Evolutionary conservation across 2,888 invertebrate genomes (phyloP), one percentile per base, ranked within the genome.

Genomic region (Tortricodes alternella): DNA sequence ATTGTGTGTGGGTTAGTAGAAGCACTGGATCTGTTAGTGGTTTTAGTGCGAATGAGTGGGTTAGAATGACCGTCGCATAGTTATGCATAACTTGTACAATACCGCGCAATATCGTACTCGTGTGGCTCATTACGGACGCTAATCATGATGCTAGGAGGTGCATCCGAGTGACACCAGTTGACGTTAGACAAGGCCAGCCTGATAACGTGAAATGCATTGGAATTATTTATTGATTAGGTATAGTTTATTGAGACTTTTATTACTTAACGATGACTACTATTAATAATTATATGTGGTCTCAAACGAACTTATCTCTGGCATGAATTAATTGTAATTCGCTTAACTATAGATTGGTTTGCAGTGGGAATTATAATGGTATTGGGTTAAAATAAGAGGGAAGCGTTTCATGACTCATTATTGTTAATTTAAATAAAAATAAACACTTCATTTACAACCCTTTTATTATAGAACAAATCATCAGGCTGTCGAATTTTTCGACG

Each of bases 121-220:
- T 55, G 70, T 61, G 65, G 59, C 50, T 62, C 29, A 62, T 62
- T 74, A 62, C 52, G 57, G 60, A 56, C 46, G 41, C 69, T 68
- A 62, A 67, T 76, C 66, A 67, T 68, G 71, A 80, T 80, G 79
- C 74, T 41, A 48, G 65, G 65, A 62, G 66, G 68, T 68, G 70
- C 70, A 67, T 70, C 61, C 62, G 69, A 76, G 73, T 74, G 78
- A 70, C 75, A 71, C 58, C 62, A 65, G 64, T 64, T 67, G 69
- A 66, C 67, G 68, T 59, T 59, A 63, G 63, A 64, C 73, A 68
- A 74, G 71, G 74, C 58, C 63, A 58, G 48, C 39, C 51, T 53
- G 63, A 65, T 66, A 63, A 62, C 46, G 50, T 59, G 57, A 44
- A 57, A 59, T 59, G 53, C 48, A 43, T 39, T 53, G 23, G 9